Conservation (phyloP, 2,888 invertebrate genomes). For the Lamproptera curius region DNA sequence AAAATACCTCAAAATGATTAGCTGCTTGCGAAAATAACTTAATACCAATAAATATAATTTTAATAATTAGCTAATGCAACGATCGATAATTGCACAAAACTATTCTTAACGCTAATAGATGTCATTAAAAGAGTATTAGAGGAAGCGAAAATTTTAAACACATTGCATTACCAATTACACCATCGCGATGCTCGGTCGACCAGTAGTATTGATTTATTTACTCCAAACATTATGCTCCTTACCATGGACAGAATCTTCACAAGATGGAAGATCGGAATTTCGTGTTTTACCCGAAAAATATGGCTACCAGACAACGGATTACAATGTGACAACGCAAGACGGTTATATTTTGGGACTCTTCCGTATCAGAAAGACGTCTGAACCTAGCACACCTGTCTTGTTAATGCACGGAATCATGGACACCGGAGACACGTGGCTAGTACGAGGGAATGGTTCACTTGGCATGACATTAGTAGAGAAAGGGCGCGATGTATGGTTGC, state of each 20-base stretch:
- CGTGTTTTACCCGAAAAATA: too few relatives aligned
- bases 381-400: constrained; percentile 28
- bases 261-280: constrained; percentile 31
- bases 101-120: too few relatives aligned
- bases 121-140: too few relatives aligned
- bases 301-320: constrained; percentile 35
- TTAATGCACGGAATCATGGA: constrained; percentile 37
- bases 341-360: constrained; percentile 38
- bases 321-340: constrained; percentile 35
- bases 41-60: too few relatives aligned
- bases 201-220: background rate
- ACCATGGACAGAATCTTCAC: background rate
- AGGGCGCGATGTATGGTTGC: constrained; percentile 66
- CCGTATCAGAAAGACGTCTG: constrained; percentile 29
- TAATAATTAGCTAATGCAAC: too few relatives aligned
- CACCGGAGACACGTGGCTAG: constrained; percentile 34
- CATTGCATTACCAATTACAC: background rate
- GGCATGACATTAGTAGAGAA: constrained; percentile 51
- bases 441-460: constrained; percentile 37
- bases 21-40: too few relatives aligned
- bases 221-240: background rate
- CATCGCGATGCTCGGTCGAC: background rate
- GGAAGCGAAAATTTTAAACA: too few relatives aligned
- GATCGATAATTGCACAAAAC: too few relatives aligned
- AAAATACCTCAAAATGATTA: too few relatives aligned